Percentiles rank a stretch among this genome's conserved stretches.
These are phyloP conservation scores for Anarsia innoxiella DNA, from an alignment of 2,888 invertebrate species.

Conservation along the genomic window DNA sequence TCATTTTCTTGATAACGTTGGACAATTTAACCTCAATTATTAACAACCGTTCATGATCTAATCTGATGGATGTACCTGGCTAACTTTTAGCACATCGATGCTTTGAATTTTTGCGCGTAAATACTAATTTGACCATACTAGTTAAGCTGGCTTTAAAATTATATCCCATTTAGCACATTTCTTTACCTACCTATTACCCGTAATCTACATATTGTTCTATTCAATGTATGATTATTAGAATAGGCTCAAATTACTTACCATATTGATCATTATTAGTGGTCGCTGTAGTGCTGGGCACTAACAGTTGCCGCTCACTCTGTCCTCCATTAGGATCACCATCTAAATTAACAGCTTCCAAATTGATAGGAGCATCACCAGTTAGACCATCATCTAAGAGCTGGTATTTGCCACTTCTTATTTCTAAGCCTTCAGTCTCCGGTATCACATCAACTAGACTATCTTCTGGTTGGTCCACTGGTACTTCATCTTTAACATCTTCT, in stretches of 20 bases:
- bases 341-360: constrained; percentile 42
- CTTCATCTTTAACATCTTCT: constrained; percentile 21
- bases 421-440: constrained; percentile 31
- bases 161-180: no score
- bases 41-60: no score
- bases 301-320: constrained; percentile 51
- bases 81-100: no score
- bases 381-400: constrained; percentile 45
- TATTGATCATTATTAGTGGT: constrained; percentile 49
- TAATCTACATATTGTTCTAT: background rate
- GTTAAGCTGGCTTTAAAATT: no score
- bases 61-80: no score
- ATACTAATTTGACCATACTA: no score
- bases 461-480: constrained; percentile 26
- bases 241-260: constrained; percentile 38
- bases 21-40: no score
- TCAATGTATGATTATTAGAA: constrained; percentile 1
- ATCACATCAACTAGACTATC: constrained; percentile 35
- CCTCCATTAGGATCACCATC: constrained; percentile 23
- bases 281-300: constrained; percentile 35
- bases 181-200: no score
- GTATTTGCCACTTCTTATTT: constrained; percentile 59
- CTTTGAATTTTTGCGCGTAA: no score
- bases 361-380: constrained; percentile 36
- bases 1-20: constrained; percentile 15